Evolutionary conservation across 2,113 vertebrate genomes (phyloP).

Genomic region (Tylochromis polylepis): DNA sequence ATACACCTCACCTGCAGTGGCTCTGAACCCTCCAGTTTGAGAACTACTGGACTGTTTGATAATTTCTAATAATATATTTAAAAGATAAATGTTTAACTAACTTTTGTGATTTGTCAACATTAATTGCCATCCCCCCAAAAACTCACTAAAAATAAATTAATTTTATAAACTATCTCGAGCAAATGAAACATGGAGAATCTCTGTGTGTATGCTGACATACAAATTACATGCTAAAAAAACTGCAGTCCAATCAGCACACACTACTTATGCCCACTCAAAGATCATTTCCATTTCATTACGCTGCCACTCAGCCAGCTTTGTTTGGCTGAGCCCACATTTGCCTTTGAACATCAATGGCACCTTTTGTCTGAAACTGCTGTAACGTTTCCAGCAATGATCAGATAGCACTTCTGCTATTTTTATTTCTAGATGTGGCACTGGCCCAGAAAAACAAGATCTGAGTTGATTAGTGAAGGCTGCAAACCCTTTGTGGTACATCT

Average conservation of each 20-base stretch:
- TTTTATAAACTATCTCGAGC: neutral
- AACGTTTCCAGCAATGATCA: slow-evolving; percentile 47
- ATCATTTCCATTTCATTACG: slow-evolving; percentile 40
- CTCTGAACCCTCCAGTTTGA: neutral
- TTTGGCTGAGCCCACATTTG: slow-evolving; percentile 26
- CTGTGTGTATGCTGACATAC: neutral
- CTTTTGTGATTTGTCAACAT: neutral
- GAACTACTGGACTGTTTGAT: neutral
- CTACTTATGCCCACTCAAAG: neutral
- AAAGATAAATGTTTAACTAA: neutral
- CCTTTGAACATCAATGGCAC: slow-evolving; percentile 52
- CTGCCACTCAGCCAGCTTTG: slow-evolving; percentile 37
- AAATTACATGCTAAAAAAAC: neutral
- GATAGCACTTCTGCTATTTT: slow-evolving; percentile 59
- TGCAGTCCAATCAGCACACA: neutral
- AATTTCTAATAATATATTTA: neutral
- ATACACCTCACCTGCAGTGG: neutral
- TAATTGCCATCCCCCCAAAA: neutral
- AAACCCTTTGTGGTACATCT: slow-evolving; percentile 38
- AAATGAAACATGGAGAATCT: neutral
- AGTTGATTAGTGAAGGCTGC: slow-evolving; percentile 41
- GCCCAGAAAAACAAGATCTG: slow-evolving; percentile 51
- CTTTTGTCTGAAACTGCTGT: slow-evolving; percentile 48
- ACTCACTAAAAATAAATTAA: neutral
- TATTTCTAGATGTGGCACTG: slow-evolving; percentile 33